Base-by-base conservation (phyloP, 2,888 invertebrate species). In the Nysson spinosus region DNA sequence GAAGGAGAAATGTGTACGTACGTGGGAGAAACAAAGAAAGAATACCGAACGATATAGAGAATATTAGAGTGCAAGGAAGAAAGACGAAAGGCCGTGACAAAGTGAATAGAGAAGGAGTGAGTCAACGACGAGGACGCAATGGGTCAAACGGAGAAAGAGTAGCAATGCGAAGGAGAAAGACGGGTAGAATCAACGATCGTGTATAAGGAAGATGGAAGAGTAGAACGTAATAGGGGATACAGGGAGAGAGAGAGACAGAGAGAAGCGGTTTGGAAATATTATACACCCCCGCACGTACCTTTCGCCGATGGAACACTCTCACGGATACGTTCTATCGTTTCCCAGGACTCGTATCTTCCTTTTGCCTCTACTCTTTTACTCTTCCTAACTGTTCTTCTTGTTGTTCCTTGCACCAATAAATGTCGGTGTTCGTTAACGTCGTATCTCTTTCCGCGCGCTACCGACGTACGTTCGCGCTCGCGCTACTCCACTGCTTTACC, bases 381-480 rank as follows among this genome's bases (percentile, higher is more conserved):
- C 9, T 9, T 39, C n/a, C 20, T 12, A 24, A n/a, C 19, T 39
- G 17, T 26, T 20, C n/a, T 12, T 19, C 30, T n/a, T 12, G 12
- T 35, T 20, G 22, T 12, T 11, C 24, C 19, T 24, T 6, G 1
- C 16, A 16, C 4, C 30, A 11, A 4, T n/a, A 1, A 30, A 30
- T 4, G 11, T 30, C 20, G 37, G 54, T 20, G 49, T 37, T 20
- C 32, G 30, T 44, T 43, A 49, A 44, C 35, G 58, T 56, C 22
- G 39, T 35, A 32, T n/a, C 12, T 62, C 56, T 47, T 17, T 66
- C 52, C 42, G 40, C 55, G 47, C 35, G n/a, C 17, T 65, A 67
- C 65, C 51, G 66, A 66, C 35, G 49, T 65, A 66, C 16, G 5
- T n/a, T 50, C 42, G 44, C 43, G 43, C 44, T 34, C 42, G 37